These are phyloP conservation scores for Dynastes hyllus DNA, from an alignment of 2,888 invertebrate genomes.

Conservation along the genomic window DNA sequence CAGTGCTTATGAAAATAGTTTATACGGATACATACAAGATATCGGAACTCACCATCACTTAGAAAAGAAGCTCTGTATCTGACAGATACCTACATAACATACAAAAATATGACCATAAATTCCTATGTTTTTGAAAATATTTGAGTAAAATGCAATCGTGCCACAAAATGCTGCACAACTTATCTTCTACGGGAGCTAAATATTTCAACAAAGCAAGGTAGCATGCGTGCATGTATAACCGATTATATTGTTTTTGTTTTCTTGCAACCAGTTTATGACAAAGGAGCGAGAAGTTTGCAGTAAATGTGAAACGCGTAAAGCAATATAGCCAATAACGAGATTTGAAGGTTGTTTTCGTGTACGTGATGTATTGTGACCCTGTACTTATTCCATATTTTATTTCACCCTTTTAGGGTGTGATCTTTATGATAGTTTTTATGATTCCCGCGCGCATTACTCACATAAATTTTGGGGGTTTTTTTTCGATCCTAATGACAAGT, in stretches of 20 bases:
- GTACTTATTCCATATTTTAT: slow-evolving; percentile 23
- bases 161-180: neutral
- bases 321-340: slow-evolving; percentile 24
- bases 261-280: slow-evolving; percentile 31
- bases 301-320: slow-evolving; percentile 42
- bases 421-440: neutral
- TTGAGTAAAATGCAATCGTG: neutral
- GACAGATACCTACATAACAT: no score
- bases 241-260: slow-evolving; percentile 29
- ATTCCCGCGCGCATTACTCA: neutral
- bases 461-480: no score
- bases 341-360: slow-evolving; percentile 44
- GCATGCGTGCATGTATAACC: neutral
- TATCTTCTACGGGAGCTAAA: neutral
- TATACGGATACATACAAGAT: no score
- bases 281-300: slow-evolving; percentile 24
- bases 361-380: slow-evolving; percentile 38
- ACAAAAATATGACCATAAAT: no score
- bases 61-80: no score
- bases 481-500: no score
- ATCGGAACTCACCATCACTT: no score
- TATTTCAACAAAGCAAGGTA: neutral
- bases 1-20: no score
- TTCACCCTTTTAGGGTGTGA: no score
- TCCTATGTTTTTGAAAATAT: neutral